Evolutionary conservation across 2,888 invertebrate species (phyloP), one percentile per base, ranked within the genome.

Genomic region (Dione vanillae): DNA sequence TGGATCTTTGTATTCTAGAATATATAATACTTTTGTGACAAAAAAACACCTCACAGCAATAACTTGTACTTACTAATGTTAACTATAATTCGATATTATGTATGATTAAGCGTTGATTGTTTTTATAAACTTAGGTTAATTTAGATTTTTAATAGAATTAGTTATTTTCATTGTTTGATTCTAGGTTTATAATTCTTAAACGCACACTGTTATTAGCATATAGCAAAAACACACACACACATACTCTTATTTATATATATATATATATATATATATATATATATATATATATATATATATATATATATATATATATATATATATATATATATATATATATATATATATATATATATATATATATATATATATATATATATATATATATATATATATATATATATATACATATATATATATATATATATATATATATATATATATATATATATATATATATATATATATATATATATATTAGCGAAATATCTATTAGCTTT

Each of bases 1-100:
- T 58, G 16, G 11, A 41, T 58, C 11, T 58, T 41, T 40, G 27
- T 27, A 27, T 3, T 27, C 16, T 41, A 54, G 27, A 35, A 37
- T 43, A 37, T 20, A n/a, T 20, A 16, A 19, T 35, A 49, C 7
- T 37, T 47, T 49, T 37, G 40, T 64, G 49, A 64, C 47, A 19
- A 16, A 64, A 16, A 64, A 49, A 64, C 49, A 64, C 19, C 35
- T 16, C 49, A 12, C 64, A 40, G 64, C 64, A 64, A 64, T 64
- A 64, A 64, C 16, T 62, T 59, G 35, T 62, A 49, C 35, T 64
- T 19, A 62, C 35, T 49, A 37, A 49, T 64, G 35, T 64, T 49
- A 37, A 59, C 37, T 49, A 14, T 16, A 3, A 49, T 64, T 37
- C 19, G 14, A 49, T 35, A 16, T 62, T 49, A 12, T 37, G 19